Evolutionary conservation across 2,797 vertebrate genomes (phyloP).

Genomic region (Aplochiton taeniatus): DNA sequence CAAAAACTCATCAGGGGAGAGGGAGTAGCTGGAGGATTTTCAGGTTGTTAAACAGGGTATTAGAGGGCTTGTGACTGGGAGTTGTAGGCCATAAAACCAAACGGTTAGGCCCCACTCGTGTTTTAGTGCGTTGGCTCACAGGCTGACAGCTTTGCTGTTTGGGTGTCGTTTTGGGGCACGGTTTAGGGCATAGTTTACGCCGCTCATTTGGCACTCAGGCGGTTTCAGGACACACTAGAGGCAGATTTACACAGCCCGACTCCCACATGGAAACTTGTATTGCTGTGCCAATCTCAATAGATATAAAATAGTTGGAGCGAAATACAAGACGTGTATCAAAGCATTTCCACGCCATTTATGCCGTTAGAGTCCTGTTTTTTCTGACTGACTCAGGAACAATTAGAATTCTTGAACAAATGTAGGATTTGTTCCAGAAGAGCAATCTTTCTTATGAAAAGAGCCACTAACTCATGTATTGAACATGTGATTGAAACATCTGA

Average conservation of each 20-base stretch:
- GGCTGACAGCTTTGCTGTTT: conserved; percentile 70
- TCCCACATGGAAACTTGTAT: conserved; percentile 37
- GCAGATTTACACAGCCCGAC: conserved; percentile 56
- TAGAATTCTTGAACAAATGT: too few relatives aligned
- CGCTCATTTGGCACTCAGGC: conserved; percentile 66
- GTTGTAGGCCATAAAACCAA: conserved; percentile 71
- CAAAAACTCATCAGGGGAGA: conserved; percentile 59
- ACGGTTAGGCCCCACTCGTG: conserved; percentile 63
- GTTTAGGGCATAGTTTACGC: conserved; percentile 61
- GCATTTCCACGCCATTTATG: conserved; percentile 17
- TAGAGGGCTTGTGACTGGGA: conserved; percentile 74
- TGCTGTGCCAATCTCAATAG: conserved; percentile 34
- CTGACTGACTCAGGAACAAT: background rate
- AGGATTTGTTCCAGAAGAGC: too few relatives aligned
- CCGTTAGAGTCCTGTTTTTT: conserved; percentile 30
- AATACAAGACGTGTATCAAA: conserved; percentile 42
- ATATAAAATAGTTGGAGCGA: conserved; percentile 48
- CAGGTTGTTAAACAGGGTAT: conserved; percentile 77
- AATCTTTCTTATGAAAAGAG: too few relatives aligned
- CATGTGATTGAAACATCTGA: too few relatives aligned
- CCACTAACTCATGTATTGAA: too few relatives aligned
- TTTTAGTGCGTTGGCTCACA: conserved; percentile 71
- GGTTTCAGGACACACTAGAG: conserved; percentile 53
- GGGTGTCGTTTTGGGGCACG: conserved; percentile 60
- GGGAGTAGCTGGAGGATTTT: conserved; percentile 74